Evolutionary conservation across 2,797 vertebrate species (phyloP), one percentile per base, ranked within the genome.

Genomic region (Chromobotia macracanthus): DNA sequence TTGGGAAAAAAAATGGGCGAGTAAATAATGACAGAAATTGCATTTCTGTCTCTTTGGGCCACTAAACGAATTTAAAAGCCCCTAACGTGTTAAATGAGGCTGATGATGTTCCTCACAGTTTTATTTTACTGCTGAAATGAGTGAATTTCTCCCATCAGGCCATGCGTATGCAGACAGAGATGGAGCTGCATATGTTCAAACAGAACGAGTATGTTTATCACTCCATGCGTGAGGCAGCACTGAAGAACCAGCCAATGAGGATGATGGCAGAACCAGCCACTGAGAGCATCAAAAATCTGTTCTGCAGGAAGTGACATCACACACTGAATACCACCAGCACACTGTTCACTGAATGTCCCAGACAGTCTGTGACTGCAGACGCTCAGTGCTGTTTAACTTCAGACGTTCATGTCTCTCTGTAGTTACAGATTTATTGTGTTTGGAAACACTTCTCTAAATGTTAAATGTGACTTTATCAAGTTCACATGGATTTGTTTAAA

Each of bases 171-270:
- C 97, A 99, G 93, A 96, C 97, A 0, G 97, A 99, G 91, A 98
- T 99, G 97, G 97, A 99, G 90, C 91, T 99, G 87, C 95, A 95
- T 81, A 96, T 99, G 96, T 99, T 99, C 90, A 95, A 94, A 83
- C 94, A 98, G 93, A 99, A 99, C 0, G 96, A 99, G 82, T 96
- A 96, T 4, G 92, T 99, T 83, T 99, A 99, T 82, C 90, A 97
- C 90, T 95, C 95, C 88, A 99, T 99, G 97, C 95, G 97, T 11
- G 97, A 99, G 85, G 96, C 96, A 0, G 96, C 97, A 10, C 91
- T 99, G 77, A 94, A 95, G 90, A 98, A 97, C 91, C 95, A 94
- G 84, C 95, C 95, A 2, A 95, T 98, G 89, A 90, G 92, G 85
- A 94, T 99, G 90, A 93, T 98, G 95, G 90, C 95, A 0, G 96